Evolutionary conservation across 2,888 invertebrate genomes (phyloP).

Genomic region (Drosophila paucipuncta): DNA sequence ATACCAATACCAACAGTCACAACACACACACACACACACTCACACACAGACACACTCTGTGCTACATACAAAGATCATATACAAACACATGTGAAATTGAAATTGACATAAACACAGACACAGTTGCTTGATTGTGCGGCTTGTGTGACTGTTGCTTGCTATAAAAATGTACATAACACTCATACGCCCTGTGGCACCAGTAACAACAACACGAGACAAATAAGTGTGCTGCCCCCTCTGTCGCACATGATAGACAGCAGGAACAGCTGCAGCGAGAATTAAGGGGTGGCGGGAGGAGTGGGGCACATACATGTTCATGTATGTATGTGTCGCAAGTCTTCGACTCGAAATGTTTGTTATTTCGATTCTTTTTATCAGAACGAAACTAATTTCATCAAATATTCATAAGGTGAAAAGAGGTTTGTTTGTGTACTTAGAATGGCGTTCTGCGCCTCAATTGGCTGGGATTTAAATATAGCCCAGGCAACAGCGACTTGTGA

Average conservation of each 20-base stretch:
- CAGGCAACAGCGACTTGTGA: slow-evolving; percentile 23
- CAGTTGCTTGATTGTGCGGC: slow-evolving; percentile 69
- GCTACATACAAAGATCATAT: not conserved
- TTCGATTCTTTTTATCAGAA: slow-evolving; percentile 56
- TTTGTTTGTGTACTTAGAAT: not conserved
- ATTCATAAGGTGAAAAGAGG: slow-evolving; percentile 33
- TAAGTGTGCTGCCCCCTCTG: slow-evolving; percentile 11
- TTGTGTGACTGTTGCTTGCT: slow-evolving; percentile 71
- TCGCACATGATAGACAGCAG: slow-evolving; percentile 7
- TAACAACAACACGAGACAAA: slow-evolving; percentile 42
- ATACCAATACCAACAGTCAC: slow-evolving; percentile 20
- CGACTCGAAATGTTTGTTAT: slow-evolving; percentile 41
- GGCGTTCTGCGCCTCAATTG: not conserved
- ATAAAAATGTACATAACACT: slow-evolving; percentile 69
- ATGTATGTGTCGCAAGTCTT: slow-evolving; percentile 29
- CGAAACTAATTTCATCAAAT: slow-evolving; percentile 56
- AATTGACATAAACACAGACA: slow-evolving; percentile 71
- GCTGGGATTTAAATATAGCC: slow-evolving; percentile 35
- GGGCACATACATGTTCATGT: not conserved
- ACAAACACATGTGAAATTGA: slow-evolving; percentile 67
- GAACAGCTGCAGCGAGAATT: slow-evolving; percentile 1
- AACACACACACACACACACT: not conserved
- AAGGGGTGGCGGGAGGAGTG: not conserved
- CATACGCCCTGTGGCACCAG: slow-evolving; percentile 73
- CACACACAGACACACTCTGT: slow-evolving; percentile 2